Conservation (phyloP, 2,797 vertebrate genomes). For the Hydrocynus forskahlii region DNA sequence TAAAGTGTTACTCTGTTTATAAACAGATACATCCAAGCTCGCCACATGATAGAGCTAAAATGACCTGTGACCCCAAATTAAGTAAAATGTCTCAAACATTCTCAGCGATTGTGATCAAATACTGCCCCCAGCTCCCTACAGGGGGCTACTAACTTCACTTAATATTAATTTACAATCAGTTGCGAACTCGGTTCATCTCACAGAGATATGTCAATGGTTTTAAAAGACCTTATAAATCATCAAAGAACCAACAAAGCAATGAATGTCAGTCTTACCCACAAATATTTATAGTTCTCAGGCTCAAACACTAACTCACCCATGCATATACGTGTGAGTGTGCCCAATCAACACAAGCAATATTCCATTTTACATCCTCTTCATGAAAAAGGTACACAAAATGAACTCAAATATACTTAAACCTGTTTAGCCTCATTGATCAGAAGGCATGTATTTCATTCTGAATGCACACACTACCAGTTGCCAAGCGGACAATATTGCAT, state of each 20-base stretch:
- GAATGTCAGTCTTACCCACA: constrained; percentile 7
- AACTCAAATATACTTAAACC: too few relatives aligned
- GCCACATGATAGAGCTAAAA: not conserved
- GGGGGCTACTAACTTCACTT: not conserved
- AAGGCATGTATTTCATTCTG: too few relatives aligned
- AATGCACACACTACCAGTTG: constrained; percentile 4
- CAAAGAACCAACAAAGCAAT: constrained; percentile 7
- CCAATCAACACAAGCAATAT: not conserved
- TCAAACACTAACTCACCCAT: constrained; percentile 24
- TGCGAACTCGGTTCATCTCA: not conserved
- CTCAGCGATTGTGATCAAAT: constrained; percentile 27
- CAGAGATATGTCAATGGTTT: not conserved
- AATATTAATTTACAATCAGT: not conserved
- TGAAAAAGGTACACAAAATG: too few relatives aligned
- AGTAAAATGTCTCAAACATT: not conserved
- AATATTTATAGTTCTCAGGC: constrained; percentile 7
- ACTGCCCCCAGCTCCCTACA: constrained; percentile 12
- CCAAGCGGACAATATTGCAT: constrained; percentile 19
- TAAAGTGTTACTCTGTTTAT: not conserved
- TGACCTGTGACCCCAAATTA: constrained; percentile 7
- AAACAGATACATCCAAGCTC: not conserved
- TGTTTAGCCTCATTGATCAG: too few relatives aligned
- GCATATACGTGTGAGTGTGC: not conserved
- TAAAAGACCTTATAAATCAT: constrained; percentile 17
- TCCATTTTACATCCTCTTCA: not conserved